Base-by-base conservation (phyloP, 37 sponge, comb jelly and placozoan species). In the Halichondria panicea region DNA sequence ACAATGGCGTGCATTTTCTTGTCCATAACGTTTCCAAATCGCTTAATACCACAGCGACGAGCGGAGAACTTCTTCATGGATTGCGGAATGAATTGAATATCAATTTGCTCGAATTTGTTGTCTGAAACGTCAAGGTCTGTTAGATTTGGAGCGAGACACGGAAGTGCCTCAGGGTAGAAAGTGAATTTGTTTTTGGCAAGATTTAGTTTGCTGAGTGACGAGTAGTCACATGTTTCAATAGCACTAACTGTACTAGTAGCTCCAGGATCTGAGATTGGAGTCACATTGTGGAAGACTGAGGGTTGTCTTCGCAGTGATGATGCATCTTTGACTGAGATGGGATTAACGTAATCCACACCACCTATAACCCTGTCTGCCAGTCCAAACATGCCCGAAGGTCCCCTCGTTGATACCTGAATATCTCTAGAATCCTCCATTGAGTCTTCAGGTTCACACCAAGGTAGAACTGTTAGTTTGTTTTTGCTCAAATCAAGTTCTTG, bases 91-190 rank as follows among this genome's bases (percentile, higher is more conserved):
- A 72, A 84, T 4, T 43, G 44, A 33, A 87, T 31, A 24, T 90
- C 90, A 2, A 84, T 70, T 12, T 33, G 36, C 57, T 56, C 25
- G 27, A 83, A 35, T 6, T 24, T 24, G 56, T 87, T 87, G 63
- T 73, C 24, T 1, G 83, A 79, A 0, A 93, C 38, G 56, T 86
- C 70, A 27, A 93, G 66, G 58, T 93, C 90, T 22, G 28, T 7
- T 6, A 93, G 71, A 45, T 78, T 81, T 8, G 89, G 87, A 42
- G 93, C 81, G 30, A 89, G 63, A 61, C 87, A 89, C 18, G 91
- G 84, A 18, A 93, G 58, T 0, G 66, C 85, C 35, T 72, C 62
- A 0, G 93, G 88, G 62, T 88, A 88, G 7, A 30, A 5, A 5
- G 41, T 43, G 27, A 92, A 45, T 42, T 71, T 46, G 59, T 92